Evolutionary conservation across 2,113 vertebrate genomes (phyloP), one percentile per base, ranked within the genome.

Genomic region (Oceanites oceanicus): DNA sequence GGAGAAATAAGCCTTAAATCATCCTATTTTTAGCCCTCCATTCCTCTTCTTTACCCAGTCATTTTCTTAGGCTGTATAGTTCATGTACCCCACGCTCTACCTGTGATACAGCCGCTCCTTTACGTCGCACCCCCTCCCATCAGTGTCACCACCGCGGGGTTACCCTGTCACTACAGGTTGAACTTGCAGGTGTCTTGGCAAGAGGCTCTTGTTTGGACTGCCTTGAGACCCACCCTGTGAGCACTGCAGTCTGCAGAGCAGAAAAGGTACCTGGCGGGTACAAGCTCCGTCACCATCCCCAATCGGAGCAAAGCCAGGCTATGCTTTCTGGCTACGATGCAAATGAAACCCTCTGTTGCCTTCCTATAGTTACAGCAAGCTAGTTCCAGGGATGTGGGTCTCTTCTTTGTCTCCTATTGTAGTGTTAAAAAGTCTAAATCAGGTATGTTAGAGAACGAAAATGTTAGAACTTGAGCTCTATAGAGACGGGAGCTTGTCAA

Each of bases 131-230:
- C 30, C 23, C 10, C 11, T 25, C 34, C 70, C 38, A 14, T 4
- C n/a, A 8, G 3, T 3, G 1, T 36, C 81, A 26, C 65, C n/a
- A 2, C 17, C 1, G 3, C 1, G 1, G 34, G 44, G 26, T 52
- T 9, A 21, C 47, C 6, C 34, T 55, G 29, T 14, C 44, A 45
- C 65, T 66, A 8, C 72, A 18, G 62, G 26, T 1, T 52, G 75
- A 61, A 52, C 18, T 4, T 23, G 44, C 29, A 40, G 58, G 27
- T 49, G 17, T 21, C 21, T 34, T 19, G 23, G 63, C 71, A 67
- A 23, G 72, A 40, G 47, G 2, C 27, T 62, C 29, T 17, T 9
- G 13, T 17, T n/a, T 0, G 1, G 9, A 5, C 32, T 36, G 32
- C 25, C 53, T 20, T 7, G 56, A 66, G 45, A 30, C 36, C 21